Base-by-base conservation (phyloP, 2,113 vertebrate genomes). In the Stomatorhinus ivindoensis region DNA sequence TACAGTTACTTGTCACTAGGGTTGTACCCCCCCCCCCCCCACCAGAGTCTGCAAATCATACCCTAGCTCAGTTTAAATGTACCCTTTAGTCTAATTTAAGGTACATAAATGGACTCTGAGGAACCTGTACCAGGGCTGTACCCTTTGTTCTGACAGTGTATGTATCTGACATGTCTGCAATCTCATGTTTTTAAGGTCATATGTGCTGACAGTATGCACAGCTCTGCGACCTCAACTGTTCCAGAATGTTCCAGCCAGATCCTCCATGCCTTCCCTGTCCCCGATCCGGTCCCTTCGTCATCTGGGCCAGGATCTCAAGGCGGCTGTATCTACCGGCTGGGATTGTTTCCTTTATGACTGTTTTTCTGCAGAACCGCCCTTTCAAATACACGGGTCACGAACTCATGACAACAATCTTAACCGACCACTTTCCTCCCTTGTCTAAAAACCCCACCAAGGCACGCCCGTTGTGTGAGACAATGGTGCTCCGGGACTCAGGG, bases 351-450 rank as follows among this genome's bases (percentile, higher is more conserved):
- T 46, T 47, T 11, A 42, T 6, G 42, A 47, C 39, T 82, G 31
- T 42, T 44, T 84, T 84, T 47, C 82, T 19, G 82, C 19, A 19
- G 44, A 24, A 15, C 82, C 44, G 3, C 82, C 42, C 42, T 46
- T 84, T 84, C 35, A 47, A 84, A 84, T 24, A 80, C 35, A n/a
- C 7, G 19, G 82, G 82, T 84, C 82, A 47, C 44, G 82, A 84
- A 84, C 82, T 47, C 3, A 8, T 84, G 82, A 84, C 82, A 84
- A 84, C 82, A 84, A 84, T 84, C 82, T 46, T 84, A 84, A 84
- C 82, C 19, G 44, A 44, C 6, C 82, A 47, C 82, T 47, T 84
- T 84, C 82, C 82, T 84, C 82, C 82, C 82, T n/a, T 84, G 39
- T 46, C 82, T n/a, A 46, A 47, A 84, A 84, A 24, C 7, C 82